Percentiles rank a stretch among this genome's conserved stretches.
These are phyloP conservation scores for Chymomyza procnemis DNA, from an alignment of 2,888 invertebrate genomes.

Conservation along the genomic window DNA sequence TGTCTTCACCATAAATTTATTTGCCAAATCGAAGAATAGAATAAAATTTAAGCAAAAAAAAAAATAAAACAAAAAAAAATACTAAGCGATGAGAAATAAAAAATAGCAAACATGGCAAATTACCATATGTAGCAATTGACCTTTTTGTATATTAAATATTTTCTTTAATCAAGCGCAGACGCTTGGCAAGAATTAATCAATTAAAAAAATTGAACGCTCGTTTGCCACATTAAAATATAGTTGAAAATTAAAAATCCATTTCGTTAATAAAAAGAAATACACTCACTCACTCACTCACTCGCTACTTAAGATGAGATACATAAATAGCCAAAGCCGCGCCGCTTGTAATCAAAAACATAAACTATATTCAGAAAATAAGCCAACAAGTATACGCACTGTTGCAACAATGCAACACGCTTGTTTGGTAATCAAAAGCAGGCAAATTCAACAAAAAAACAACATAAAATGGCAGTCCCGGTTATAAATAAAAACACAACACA, in stretches of 20 bases:
- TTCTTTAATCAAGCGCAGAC: slow-evolving; percentile 61
- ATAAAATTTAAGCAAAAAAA: background rate
- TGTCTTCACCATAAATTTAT: background rate
- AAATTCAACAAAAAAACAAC: slow-evolving; percentile 37
- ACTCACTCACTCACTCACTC: background rate
- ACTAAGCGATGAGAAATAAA: background rate
- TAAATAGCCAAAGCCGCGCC: background rate
- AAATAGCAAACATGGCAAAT: slow-evolving; percentile 42
- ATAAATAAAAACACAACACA: too few species aligned
- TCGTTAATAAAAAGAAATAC: slow-evolving; percentile 21
- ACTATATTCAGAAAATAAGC: background rate
- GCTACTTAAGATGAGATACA: background rate
- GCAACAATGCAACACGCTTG: slow-evolving; percentile 3
- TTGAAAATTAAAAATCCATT: slow-evolving; percentile 71
- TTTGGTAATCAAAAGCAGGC: slow-evolving; percentile 37
- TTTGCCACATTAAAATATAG: slow-evolving; percentile 67
- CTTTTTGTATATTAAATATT: slow-evolving; percentile 66
- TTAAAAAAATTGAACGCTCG: slow-evolving; percentile 41
- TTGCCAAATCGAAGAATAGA: background rate
- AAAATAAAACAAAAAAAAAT: too few species aligned
- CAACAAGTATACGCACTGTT: slow-evolving; percentile 8
- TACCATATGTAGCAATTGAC: slow-evolving; percentile 73
- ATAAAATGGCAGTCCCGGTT: slow-evolving; percentile 54
- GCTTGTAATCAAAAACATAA: background rate
- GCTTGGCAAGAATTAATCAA: slow-evolving; percentile 1